Evolutionary conservation across 2,888 invertebrate genomes (phyloP), one percentile per base, ranked within the genome.

Genomic region (Dasypogon diadema): DNA sequence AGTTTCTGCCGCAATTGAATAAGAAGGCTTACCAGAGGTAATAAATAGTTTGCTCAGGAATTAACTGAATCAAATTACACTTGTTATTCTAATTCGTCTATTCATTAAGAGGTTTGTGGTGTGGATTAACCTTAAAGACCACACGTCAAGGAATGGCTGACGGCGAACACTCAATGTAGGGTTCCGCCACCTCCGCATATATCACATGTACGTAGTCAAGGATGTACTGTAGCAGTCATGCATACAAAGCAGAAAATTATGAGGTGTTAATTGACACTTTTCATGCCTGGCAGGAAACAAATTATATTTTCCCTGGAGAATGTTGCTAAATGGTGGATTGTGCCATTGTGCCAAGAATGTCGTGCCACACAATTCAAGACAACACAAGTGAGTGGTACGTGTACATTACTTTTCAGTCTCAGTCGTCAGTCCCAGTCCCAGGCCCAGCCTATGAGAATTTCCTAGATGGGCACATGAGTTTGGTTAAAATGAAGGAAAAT

Each of bases 181-280:
- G 21, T 22, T 12, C 30, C 51, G 26, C 8, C 34, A 34, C 34
- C 51, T 54, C 46, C 21, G 18, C 5, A 18, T 54, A 0, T 46
- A 46, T 48, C 54, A 21, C 16, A 22, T 54, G 54, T 54, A 21
- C 21, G 30, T 30, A 54, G 30, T 16, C 18, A 12, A 54, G 54
- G 21, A 34, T 70, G 22, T 70, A 8, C 51, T 5, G 12, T 18
- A 21, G 54, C 54, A 70, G 70, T 70, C 70, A 75, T 77, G 75
- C 75, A 77, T 76, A 77, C 75, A 77, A 74, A 76, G 74, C 68
- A 65, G 75, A 77, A 70, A 77, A 77, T 77, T 77, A 77, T 74
- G 75, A 77, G 77, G 77, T 75, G 77, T 75, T 77, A 77, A 77
- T 77, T 77, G 77, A 77, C 77, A 77, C 77, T 77, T 77, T 77